Conservation (phyloP, 1,140 invertebrate genomes). For the Caenorhabditis brenneri region DNA sequence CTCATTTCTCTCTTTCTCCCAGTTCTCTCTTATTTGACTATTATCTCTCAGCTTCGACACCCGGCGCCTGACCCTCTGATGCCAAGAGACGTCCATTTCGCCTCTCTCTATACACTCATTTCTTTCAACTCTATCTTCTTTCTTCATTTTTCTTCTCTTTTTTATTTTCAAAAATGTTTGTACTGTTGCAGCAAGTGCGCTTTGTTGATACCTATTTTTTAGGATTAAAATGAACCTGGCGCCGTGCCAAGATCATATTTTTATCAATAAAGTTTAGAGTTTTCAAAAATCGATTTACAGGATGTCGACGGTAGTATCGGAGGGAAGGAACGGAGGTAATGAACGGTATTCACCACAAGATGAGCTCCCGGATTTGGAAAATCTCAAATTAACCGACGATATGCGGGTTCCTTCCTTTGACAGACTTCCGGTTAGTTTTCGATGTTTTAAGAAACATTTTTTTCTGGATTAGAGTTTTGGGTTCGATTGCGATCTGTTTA, state of each 20-base stretch:
- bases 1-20: neutral
- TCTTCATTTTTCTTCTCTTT: too few relatives aligned
- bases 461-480: too few relatives aligned
- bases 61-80: slow-evolving; percentile 30
- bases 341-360: slow-evolving; percentile 11
- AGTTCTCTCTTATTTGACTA: neutral
- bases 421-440: slow-evolving; percentile 1
- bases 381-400: neutral
- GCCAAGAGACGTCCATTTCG: slow-evolving; percentile 18
- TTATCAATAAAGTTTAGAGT: too few relatives aligned
- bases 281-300: neutral
- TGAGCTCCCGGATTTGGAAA: neutral
- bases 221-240: neutral
- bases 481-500: too few relatives aligned
- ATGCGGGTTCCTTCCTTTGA: slow-evolving; percentile 6
- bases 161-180: neutral
- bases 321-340: slow-evolving; percentile 24
- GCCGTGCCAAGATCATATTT: neutral
- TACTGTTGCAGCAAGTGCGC: neutral
- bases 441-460: neutral
- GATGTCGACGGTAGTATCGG: slow-evolving; percentile 18
- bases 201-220: neutral
- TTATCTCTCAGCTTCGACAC: neutral
- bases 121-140: neutral
- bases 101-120: neutral